Evolutionary conservation across 1,140 invertebrate genomes (phyloP), one percentile per base, ranked within the genome.

Genomic region (Eulimnadia texana): DNA sequence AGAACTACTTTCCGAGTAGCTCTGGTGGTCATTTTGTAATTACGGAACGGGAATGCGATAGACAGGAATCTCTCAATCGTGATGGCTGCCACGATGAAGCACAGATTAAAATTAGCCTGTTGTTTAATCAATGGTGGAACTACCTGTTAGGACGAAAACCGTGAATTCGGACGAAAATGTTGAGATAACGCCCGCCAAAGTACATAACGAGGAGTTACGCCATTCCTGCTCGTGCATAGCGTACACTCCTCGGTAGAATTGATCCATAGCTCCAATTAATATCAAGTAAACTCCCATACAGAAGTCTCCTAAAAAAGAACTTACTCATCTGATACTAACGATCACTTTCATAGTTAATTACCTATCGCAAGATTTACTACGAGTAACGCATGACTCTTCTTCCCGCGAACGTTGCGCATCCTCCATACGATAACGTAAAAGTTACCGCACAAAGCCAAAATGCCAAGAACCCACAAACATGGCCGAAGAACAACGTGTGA

Each of bases 81-180:
- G 52, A 81, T 80, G 1, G 80, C 74, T 70, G 65, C 53, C 24
- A 61, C 9, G 27, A 50, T 25, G 28, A 20, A 20, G 28, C 1
- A 3, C 25, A 0, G 42, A 28, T 33, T 9, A n/a, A 28, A 13
- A 0, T 9, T 42, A 42, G 16, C 16, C 6, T 42, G 3, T 1
- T 33, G 16, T 24, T 25, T 49, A n/a, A 13, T 20, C 11, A 13
- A 42, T 25, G 24, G 11, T 51, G 11, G 29, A 29, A 58, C 33
- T 27, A 68, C 66, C 64, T 47, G 80, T 79, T 2, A 85, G 72
- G 1, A 83, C 78, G 42, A 83, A 70, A 20, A 83, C 82, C 1
- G 80, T 82, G 6, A 80, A 74, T 69, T 84, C 80, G 64, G 80
- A 82, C 52, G 81, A 83, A 55, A 83, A 76, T 19, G 82, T 85